Percentiles rank a stretch among this genome's conserved stretches.
Evolutionary conservation across 2,888 invertebrate genomes (phyloP).

Genomic region (Troglohyphantes excavatus): DNA sequence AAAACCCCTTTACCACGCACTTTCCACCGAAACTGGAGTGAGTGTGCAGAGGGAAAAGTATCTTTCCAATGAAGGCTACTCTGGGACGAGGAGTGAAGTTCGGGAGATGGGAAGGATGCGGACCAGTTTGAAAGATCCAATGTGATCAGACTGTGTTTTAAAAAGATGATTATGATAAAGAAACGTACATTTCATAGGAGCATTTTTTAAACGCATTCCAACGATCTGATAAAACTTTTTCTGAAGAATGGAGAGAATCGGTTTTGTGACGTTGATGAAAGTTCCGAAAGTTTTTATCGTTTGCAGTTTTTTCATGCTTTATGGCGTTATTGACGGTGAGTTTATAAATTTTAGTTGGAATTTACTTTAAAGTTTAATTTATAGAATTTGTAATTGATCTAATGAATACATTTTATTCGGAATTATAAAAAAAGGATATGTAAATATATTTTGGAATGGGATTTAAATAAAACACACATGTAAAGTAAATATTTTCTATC

Average conservation of each 20-base stretch:
- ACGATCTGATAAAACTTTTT: conserved; percentile 2
- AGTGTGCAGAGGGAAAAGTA: conserved; percentile 37
- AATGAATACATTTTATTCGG: not conserved
- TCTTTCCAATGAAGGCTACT: conserved; percentile 20
- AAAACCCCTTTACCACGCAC: not conserved
- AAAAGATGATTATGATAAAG: conserved; percentile 13
- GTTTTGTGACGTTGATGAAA: conserved; percentile 5
- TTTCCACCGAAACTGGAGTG: not conserved
- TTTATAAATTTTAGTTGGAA: not conserved
- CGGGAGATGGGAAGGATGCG: not conserved
- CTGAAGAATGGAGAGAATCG: not conserved
- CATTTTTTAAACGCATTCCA: not conserved
- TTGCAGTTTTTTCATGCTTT: conserved; percentile 22
- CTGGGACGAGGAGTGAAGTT: not conserved
- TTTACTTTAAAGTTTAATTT: not conserved
- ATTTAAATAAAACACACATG: no score
- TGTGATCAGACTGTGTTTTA: not conserved
- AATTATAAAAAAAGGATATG: no score
- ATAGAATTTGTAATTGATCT: not conserved
- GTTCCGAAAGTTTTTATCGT: not conserved
- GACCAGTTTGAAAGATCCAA: not conserved
- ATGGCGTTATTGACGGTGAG: conserved; percentile 21
- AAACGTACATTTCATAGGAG: not conserved
- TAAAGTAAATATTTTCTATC: no score
- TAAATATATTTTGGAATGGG: no score